Evolutionary conservation across 2,797 vertebrate genomes (phyloP).

Genomic region (Hippopotamyrus pictus): DNA sequence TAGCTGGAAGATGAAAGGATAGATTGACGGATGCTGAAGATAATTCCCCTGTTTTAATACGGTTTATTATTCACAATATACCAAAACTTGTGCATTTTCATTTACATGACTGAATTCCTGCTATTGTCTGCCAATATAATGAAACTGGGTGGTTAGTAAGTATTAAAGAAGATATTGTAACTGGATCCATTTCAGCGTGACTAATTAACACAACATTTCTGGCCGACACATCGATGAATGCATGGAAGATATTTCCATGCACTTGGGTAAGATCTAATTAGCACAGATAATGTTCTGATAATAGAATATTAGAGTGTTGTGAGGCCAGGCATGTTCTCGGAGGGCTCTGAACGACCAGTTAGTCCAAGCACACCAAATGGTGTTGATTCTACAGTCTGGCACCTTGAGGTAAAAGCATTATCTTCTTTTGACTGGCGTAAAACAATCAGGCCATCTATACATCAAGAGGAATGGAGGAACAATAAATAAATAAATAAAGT

Average conservation of each 20-base stretch:
- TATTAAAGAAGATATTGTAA: not conserved
- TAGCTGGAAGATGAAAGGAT: not conserved
- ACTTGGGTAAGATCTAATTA: conserved; percentile 17
- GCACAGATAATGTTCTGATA: conserved; percentile 18
- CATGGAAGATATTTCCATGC: not conserved
- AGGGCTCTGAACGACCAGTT: conserved; percentile 9
- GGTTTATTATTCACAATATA: not conserved
- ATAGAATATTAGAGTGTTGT: conserved; percentile 7
- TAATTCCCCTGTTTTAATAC: not conserved
- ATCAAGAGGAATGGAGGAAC: not conserved
- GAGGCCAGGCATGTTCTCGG: not conserved
- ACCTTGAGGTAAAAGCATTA: conserved; percentile 21
- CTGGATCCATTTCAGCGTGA: not conserved
- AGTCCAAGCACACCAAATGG: conserved; percentile 15
- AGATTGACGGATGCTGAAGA: not conserved
- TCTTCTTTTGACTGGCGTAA: conserved; percentile 36
- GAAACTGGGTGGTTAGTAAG: not conserved
- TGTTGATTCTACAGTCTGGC: conserved; percentile 25
- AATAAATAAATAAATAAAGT: conserved; percentile 23
- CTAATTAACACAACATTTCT: conserved; percentile 17
- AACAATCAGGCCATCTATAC: conserved; percentile 38
- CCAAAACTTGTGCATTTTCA: not conserved
- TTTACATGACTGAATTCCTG: not conserved
- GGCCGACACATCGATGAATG: not conserved
- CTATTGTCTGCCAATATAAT: not conserved